Evolutionary conservation across 92 coral and sea anemone species (phyloP), one percentile per base, ranked within the genome.

Genomic region (Palythoa grandiflora): DNA sequence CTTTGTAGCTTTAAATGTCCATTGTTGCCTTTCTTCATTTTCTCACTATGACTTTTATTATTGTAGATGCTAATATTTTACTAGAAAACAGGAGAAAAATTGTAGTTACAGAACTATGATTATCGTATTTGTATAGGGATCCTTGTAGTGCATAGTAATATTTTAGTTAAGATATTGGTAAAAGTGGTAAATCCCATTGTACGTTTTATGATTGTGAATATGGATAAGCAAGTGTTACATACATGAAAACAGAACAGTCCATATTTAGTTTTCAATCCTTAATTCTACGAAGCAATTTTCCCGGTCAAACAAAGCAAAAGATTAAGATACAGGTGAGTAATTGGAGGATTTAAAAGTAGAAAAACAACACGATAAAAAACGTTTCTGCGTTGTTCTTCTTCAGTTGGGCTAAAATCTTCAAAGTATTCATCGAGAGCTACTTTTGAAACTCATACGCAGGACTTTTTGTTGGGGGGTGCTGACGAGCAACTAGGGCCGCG

Each of bases 261-360:
- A 5, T 38, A 9, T 28, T 44, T 28, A 15, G 60, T 76, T 76
- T 28, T 47, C 65, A 48, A n/a, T 91, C 94, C 94, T 92, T 93
- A 83, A 91, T 88, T 70, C 52, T 12, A 57, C 12, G 40, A 59
- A 96, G 98, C 98, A 96, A 94, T 96, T 90, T 84, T 97, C 98
- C n/a, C 93, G 98, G n/a, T 96, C 98, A 71, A 97, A 93, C 72
- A 96, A 96, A 83, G 91, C 98, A 35, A 96, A 96, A 76, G 96
- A 93, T 47, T 80, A 44, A 83, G 48, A 47, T 40, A 44, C 48
- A 4, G 75, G 75, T 70, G 28, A 70, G 75, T 70, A 20, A 11
- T 0, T 36, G 6, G 6, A 17, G 6, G 20, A 11, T 55, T 55
- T 55, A 11, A 55, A 55, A 55, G 15, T 11, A 11, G 14, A 11